Conservation (phyloP, 1,140 invertebrate species). For the Drosophila melanica region DNA sequence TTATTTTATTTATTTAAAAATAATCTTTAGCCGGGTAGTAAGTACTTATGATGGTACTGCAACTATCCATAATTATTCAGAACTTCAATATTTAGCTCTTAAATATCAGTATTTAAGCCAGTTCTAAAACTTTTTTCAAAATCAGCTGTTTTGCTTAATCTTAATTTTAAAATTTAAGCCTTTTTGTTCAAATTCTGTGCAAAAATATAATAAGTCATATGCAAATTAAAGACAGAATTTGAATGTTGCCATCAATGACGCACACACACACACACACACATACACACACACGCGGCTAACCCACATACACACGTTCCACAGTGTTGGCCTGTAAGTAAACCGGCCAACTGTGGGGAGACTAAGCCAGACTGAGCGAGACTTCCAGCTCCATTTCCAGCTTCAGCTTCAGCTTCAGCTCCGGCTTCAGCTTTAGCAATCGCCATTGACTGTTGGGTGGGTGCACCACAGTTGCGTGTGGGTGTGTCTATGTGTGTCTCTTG, state of each 20-base stretch:
- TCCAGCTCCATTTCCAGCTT: slow-evolving; percentile 9
- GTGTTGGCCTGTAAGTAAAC: slow-evolving; percentile 55
- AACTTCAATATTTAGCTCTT: no score
- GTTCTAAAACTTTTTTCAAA: no score
- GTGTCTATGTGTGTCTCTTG: slow-evolving; percentile 30
- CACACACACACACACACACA: slow-evolving; percentile 41
- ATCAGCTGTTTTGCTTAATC: no score
- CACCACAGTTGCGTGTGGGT: slow-evolving; percentile 49
- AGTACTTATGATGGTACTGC: no score
- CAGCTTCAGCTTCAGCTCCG: no score
- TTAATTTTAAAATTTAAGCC: neutral
- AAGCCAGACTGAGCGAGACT: slow-evolving; percentile 35
- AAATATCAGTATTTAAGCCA: no score
- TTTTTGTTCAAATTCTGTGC: neutral
- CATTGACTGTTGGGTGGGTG: slow-evolving; percentile 74
- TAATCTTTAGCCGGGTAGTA: no score
- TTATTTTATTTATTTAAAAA: no score
- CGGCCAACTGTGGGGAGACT: slow-evolving; percentile 41
- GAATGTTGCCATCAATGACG: slow-evolving; percentile 40
- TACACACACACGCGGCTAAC: slow-evolving; percentile 37
- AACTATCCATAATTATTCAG: no score
- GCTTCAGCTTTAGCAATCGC: slow-evolving; percentile 59
- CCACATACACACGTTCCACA: slow-evolving; percentile 45
- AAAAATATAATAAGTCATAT: neutral
- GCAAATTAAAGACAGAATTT: slow-evolving; percentile 23